Base-by-base conservation (phyloP, 2,888 invertebrate genomes). In the Oscheius onirici region DNA sequence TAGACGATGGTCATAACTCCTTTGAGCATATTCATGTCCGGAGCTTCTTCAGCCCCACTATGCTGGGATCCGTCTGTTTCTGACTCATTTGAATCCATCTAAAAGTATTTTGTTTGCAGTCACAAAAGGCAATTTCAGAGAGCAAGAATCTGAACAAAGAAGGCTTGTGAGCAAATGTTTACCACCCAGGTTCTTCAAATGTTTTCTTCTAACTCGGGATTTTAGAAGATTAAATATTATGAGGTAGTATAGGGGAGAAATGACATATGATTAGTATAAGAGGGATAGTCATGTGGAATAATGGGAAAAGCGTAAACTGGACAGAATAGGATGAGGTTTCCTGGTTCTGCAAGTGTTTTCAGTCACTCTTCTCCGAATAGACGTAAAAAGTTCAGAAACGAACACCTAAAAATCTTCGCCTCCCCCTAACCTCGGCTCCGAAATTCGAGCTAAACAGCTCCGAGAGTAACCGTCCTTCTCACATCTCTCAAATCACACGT, bases 1-100 rank as follows among this genome's bases (percentile, higher is more conserved):
- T 83, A 84, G 55, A 81, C 75, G 20, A 76, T 66, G 20, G 78
- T 80, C 71, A 83, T 78, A 44, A 82, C 70, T n/a, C 72, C 77
- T 55, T 82, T 79, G 10, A 77, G 74, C 43, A 76, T 69, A 20
- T 70, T 63, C 80, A 78, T 78, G 34, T 74, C 72, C 15, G 55
- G 58, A 10, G 69, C 49, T n/a, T 55, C 10, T 28, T 55, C 46
- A 11, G 43, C 46, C 28, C 24, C 24, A 13, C n/a, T 24, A 6
- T 51, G 20, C 24, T 3, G 3, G 34, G 8, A 34, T 8, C 34
- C 34, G 26, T 52, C 22, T 52, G 34, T 8, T 34, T 34, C 34
- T 34, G 34, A 0, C 34, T 34, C 34, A 8, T 34, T 34, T 8
- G 34, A 34, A 34, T 63, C 49, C 63, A 63, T 63, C 63, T 63